Percentiles rank a stretch among this genome's conserved stretches.
These are phyloP conservation scores for Diabrotica balteata DNA, from an alignment of 2,888 invertebrate species.

Conservation along the genomic window DNA sequence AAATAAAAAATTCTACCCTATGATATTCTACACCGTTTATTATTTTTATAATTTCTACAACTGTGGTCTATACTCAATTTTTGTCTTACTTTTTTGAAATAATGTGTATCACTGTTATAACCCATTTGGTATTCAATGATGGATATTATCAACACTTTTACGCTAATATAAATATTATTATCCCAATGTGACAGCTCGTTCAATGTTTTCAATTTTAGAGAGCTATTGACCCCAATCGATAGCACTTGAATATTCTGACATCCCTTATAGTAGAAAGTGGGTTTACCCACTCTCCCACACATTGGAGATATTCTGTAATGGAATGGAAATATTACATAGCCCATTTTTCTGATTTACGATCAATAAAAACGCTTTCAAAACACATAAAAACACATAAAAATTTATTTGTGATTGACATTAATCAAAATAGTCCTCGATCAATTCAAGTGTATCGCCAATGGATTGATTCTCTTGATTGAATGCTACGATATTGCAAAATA, in stretches of 20 bases:
- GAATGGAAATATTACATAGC: no score
- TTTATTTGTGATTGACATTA: slow-evolving; percentile 17
- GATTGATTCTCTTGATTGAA: slow-evolving; percentile 18
- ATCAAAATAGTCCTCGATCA: slow-evolving; percentile 16
- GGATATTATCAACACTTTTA: no score
- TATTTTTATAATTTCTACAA: no score
- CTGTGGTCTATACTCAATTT: no score
- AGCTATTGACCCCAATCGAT: neutral
- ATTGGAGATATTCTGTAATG: no score
- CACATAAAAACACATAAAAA: slow-evolving; percentile 2
- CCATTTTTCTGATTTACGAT: no score
- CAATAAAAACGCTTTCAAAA: no score
- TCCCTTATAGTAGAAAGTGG: neutral
- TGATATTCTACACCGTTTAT: no score
- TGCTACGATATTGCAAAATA: slow-evolving; percentile 10
- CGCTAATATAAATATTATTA: neutral
- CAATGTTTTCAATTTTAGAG: neutral
- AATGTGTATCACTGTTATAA: no score
- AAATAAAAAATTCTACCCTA: no score
- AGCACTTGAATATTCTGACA: neutral
- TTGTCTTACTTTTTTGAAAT: no score
- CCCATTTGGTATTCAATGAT: no score
- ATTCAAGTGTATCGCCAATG: slow-evolving; percentile 4
- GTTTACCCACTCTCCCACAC: neutral
- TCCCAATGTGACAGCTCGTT: neutral